Conservation (phyloP, 2,888 invertebrate species). For the Acanthosepion pharaonis region DNA sequence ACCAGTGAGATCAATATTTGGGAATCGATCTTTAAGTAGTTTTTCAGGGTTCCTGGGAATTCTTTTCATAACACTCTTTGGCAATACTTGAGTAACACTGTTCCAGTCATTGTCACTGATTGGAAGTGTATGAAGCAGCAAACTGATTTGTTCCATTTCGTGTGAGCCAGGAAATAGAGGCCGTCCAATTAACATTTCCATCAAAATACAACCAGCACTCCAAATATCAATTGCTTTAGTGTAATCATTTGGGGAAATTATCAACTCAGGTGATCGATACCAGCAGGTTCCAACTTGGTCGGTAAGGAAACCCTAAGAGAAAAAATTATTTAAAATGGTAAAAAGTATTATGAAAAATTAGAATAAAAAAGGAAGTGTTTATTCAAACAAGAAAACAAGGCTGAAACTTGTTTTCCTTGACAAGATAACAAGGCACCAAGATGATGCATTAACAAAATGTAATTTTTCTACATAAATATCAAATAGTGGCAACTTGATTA, state of each 20-base stretch:
- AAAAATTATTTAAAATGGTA: neutral
- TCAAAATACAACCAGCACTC: conserved; percentile 99
- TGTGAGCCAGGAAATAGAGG: conserved; percentile 99
- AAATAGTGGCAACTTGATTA: no score
- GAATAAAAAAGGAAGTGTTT: no score
- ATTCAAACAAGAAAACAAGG: no score
- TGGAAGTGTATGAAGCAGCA: conserved; percentile 62
- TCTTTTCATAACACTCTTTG: conserved; percentile 63
- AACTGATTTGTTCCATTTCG: conserved; percentile 76
- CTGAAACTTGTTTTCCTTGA: no score
- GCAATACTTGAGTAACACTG: conserved; percentile 64
- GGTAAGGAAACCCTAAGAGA: conserved; percentile 89
- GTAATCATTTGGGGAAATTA: conserved; percentile 99
- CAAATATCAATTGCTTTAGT: conserved; percentile 96
- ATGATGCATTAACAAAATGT: no score
- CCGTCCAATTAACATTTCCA: conserved; percentile 97
- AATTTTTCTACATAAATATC: no score
- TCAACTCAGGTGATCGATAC: conserved; percentile 99
- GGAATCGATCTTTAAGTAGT: conserved; percentile 55
- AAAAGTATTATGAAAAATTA: no score
- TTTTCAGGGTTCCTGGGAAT: conserved; percentile 57
- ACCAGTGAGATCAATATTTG: conserved; percentile 57
- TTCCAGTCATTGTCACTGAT: conserved; percentile 64
- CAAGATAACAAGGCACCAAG: no score
- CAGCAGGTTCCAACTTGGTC: conserved; percentile 99